phyloP scores from a whole-genome alignment of 2,797 vertebrate genomes.

The Emys orbicularis region DNA sequence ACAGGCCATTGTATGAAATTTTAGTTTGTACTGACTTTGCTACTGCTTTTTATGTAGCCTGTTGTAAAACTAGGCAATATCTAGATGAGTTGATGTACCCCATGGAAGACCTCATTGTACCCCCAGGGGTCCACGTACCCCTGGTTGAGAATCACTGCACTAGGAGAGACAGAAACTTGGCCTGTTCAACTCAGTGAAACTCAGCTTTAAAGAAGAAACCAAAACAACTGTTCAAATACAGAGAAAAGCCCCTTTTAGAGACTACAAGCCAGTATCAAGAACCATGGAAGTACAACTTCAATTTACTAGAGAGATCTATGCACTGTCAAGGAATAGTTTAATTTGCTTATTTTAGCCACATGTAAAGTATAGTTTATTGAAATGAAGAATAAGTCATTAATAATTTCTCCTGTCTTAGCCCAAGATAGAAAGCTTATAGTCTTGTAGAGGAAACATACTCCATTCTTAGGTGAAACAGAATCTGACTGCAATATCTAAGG shows the following conservation, averaged over 20 bases:
- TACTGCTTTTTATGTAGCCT: no score
- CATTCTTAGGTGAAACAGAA: background rate
- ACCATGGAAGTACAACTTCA: background rate
- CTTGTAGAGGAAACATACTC: background rate
- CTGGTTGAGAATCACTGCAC: no score
- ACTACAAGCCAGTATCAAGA: background rate
- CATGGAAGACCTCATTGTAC: no score
- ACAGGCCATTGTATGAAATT: no score
- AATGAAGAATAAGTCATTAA: conserved; percentile 29
- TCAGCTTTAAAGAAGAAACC: background rate
- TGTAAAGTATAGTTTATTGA: background rate
- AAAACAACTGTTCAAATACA: conserved; percentile 24
- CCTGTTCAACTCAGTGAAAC: background rate
- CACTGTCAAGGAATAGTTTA: background rate
- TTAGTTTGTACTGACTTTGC: no score
- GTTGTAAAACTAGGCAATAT: no score
- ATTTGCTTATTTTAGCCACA: conserved; percentile 23
- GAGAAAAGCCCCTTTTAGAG: background rate
- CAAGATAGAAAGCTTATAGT: background rate
- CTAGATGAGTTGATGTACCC: no score
- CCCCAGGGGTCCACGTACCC: no score
- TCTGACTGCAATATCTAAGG: background rate
- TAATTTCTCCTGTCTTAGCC: conserved; percentile 28
- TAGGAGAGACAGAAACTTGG: conserved; percentile 22
- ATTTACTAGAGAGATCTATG: background rate